phyloP scores from a whole-genome alignment of 1,140 invertebrate genomes.

The Varroa destructor region DNA sequence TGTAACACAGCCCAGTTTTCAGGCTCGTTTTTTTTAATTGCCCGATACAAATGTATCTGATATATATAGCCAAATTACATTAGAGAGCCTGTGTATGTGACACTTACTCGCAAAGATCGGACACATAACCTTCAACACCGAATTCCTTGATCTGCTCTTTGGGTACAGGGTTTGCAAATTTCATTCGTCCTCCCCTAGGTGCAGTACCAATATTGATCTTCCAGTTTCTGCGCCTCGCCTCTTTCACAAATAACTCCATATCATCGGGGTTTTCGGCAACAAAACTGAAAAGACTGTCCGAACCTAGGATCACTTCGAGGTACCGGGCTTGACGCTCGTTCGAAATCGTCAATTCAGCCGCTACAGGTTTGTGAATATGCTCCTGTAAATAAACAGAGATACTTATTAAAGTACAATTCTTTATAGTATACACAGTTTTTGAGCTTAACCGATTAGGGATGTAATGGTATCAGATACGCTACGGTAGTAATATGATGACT shows the following conservation, averaged over 20 bases:
- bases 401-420: background rate
- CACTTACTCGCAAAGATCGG: constrained; percentile 10
- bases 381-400: background rate
- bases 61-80: too few relatives aligned
- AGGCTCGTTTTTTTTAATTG: too few relatives aligned
- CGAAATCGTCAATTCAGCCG: background rate
- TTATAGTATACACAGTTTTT: constrained; percentile 36
- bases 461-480: too few relatives aligned
- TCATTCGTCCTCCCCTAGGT: background rate
- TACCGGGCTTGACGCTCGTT: background rate
- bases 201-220: constrained; percentile 2
- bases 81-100: background rate
- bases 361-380: background rate
- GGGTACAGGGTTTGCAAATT: background rate
- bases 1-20: too few relatives aligned
- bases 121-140: background rate
- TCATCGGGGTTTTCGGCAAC: background rate
- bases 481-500: too few relatives aligned
- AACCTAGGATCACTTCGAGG: background rate
- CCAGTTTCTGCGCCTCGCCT: background rate
- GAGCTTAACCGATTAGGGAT: too few relatives aligned
- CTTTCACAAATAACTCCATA: background rate
- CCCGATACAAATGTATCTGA: too few relatives aligned
- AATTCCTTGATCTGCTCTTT: background rate
- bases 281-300: constrained; percentile 1